Percentiles rank a stretch among this genome's conserved stretches.
These are phyloP conservation scores for Pediacus dermestoides DNA, from an alignment of 2,888 invertebrate genomes.

Conservation along the genomic window DNA sequence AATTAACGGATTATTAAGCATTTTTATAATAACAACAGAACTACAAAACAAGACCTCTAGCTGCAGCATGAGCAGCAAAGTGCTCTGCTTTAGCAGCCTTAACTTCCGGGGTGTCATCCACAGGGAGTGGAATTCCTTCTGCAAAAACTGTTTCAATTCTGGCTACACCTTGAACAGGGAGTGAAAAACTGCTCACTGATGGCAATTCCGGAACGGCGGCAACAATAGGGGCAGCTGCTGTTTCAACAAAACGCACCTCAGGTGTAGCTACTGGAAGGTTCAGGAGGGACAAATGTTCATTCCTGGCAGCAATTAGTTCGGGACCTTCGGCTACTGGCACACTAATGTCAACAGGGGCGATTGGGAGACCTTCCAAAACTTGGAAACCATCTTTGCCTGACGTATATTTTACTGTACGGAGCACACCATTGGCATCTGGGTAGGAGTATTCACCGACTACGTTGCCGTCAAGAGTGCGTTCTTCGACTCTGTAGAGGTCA, in stretches of 20 bases:
- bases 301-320: conserved; percentile 16
- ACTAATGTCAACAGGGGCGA: conserved; percentile 23
- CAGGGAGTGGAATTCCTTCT: conserved; percentile 5
- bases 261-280: conserved; percentile 3
- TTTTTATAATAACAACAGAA: too few relatives aligned
- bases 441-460: conserved; percentile 28
- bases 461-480: conserved; percentile 27
- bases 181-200: not conserved
- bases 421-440: conserved; percentile 20
- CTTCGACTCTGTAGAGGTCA: conserved; percentile 19
- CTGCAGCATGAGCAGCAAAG: conserved; percentile 13
- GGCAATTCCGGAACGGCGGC: conserved; percentile 3
- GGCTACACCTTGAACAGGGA: too few relatives aligned
- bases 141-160: too few relatives aligned
- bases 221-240: conserved; percentile 4
- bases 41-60: not conserved
- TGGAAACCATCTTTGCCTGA: conserved; percentile 27
- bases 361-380: conserved; percentile 23
- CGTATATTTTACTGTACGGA: conserved; percentile 22
- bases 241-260: too few relatives aligned
- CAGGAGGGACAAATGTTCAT: conserved; percentile 14
- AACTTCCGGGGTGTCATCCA: conserved; percentile 19
- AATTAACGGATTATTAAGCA: too few relatives aligned
- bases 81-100: conserved; percentile 16
- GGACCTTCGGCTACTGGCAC: conserved; percentile 19